Conservation (phyloP, 2,888 invertebrate species). For the Athalia rosae region DNA sequence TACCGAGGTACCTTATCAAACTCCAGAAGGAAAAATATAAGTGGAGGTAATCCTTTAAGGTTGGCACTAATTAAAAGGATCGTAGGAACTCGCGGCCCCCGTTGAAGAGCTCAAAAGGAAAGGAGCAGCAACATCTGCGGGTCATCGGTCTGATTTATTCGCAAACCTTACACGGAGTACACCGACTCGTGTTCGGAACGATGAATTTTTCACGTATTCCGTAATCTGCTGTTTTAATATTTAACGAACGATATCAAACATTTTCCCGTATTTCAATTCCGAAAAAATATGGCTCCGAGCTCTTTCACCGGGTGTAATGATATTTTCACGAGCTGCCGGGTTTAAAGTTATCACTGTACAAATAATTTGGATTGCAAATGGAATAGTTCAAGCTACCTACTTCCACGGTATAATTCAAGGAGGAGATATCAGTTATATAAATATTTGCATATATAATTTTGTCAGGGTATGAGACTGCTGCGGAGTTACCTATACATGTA, state of each 20-base stretch:
- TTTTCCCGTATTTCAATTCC: not conserved
- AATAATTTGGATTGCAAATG: slow-evolving; percentile 22
- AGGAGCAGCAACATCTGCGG: slow-evolving; percentile 25
- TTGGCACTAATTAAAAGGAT: slow-evolving; percentile 43
- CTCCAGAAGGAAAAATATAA: slow-evolving; percentile 43
- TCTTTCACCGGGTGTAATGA: not conserved
- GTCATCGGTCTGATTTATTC: slow-evolving; percentile 39
- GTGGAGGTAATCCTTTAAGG: slow-evolving; percentile 43
- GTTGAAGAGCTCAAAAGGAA: slow-evolving; percentile 31
- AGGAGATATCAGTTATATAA: not conserved
- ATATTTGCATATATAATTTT: not conserved
- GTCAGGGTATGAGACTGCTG: slow-evolving; percentile 6
- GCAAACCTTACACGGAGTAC: not conserved
- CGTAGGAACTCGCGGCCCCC: slow-evolving; percentile 20
- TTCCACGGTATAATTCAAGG: slow-evolving; percentile 4
- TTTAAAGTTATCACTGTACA: slow-evolving; percentile 12
- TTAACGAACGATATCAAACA: no score
- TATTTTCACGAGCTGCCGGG: not conserved
- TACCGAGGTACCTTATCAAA: slow-evolving; percentile 42
- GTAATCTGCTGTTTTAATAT: not conserved
- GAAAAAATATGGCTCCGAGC: not conserved
- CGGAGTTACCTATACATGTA: not conserved
- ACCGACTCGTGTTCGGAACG: not conserved
- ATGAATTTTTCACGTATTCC: not conserved
- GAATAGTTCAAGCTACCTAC: slow-evolving; percentile 16